Evolutionary conservation across 2,797 vertebrate genomes (phyloP).

Genomic region (Lophotriccus pileatus): DNA sequence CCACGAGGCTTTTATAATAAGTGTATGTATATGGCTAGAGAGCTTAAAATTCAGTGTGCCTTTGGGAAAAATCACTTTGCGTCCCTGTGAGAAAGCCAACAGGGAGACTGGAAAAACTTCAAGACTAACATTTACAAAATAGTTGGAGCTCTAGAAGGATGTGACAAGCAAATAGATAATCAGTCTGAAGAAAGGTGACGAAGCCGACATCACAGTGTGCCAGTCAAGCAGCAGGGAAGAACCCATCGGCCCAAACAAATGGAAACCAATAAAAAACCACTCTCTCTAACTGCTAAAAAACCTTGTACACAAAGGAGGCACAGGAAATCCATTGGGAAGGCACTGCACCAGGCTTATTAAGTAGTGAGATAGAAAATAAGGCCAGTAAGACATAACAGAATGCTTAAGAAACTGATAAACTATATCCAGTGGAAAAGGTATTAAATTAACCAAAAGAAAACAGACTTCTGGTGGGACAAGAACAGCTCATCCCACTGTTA

Average conservation of each 20-base stretch:
- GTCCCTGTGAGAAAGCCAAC: background rate
- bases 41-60: background rate
- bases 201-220: background rate
- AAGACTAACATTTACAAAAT: background rate
- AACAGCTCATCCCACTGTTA: background rate
- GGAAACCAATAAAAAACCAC: background rate
- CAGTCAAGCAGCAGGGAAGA: slow-evolving; percentile 17
- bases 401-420: slow-evolving; percentile 36
- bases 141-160: background rate
- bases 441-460: slow-evolving; percentile 46
- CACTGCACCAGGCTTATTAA: background rate
- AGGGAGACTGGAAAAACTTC: background rate
- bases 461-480: background rate
- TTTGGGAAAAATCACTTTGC: background rate
- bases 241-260: background rate
- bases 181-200: background rate
- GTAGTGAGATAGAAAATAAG: slow-evolving; percentile 35
- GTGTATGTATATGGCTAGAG: background rate
- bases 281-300: slow-evolving; percentile 18
- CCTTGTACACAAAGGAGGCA: background rate
- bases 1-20: background rate
- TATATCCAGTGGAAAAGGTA: slow-evolving; percentile 4
- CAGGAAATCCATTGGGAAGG: slow-evolving; percentile 32
- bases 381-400: slow-evolving; percentile 35
- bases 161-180: background rate